Base-by-base conservation (phyloP, 2,888 invertebrate genomes). In the Atethmia centrago region DNA sequence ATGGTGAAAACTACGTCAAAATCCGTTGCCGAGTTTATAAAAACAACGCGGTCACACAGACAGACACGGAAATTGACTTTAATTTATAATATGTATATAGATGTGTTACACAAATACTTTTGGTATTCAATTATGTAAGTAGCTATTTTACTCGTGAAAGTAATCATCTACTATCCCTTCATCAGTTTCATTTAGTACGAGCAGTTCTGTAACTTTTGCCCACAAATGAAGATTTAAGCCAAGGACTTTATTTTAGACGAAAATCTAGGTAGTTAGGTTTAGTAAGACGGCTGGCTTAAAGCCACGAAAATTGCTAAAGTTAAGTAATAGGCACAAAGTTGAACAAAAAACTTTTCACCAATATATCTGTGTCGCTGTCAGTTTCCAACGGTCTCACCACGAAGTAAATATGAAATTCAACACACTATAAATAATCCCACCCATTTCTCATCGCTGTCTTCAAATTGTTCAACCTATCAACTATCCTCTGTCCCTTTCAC, bases 391-490 rank as follows among this genome's bases (percentile, higher is more conserved):
- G 7, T 10, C 9, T 10, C n/a, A 64, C 49, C n/a, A 2, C n/a
- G 3, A 36, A n/a, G n/a, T n/a, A n/a, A n/a, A n/a, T n/a, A n/a
- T n/a, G n/a, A 59, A 83, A 79, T 62, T 47, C 65, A 9, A 58
- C 59, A 28, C 25, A 56, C 63, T 10, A 25, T 51, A 80, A 45
- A 72, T 45, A 62, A 80, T 49, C 65, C 65, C 67, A 63, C 31
- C 21, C 58, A 71, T 51, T 62, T 71, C 76, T 84, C 72, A 78
- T 59, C 59, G 65, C 75, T 71, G 53, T 67, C 69, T 72, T 61
- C 62, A 63, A 83, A 71, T 64, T 74, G 25, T 71, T 66, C 64
- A 63, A 71, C 45, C 67, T 72, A 71, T 71, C 65, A 65, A 70
- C 70, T 53, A 77, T 67, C 58, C 42, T 65, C 68, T 40, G 28